Evolutionary conservation across 2,797 vertebrate species (phyloP).

Genomic region (Chloroceryle inda): DNA sequence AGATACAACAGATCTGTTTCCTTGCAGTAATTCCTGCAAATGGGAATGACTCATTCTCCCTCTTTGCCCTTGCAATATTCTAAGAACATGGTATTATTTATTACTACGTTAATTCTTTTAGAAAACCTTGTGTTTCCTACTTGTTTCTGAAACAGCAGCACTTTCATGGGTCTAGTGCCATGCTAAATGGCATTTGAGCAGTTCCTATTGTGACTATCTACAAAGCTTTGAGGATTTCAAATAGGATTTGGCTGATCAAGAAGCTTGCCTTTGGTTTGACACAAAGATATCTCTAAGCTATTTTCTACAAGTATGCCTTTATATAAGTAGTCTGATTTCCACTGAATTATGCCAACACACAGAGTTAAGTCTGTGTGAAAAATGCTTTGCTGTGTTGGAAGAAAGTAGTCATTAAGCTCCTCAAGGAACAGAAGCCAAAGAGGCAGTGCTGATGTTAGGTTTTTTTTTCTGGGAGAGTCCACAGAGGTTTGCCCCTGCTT

Average conservation of each 20-base stretch:
- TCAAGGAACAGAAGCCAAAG: background rate
- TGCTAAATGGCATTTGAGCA: background rate
- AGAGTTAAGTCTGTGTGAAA: background rate
- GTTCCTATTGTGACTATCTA: background rate
- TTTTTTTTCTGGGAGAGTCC: background rate
- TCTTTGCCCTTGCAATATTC: background rate
- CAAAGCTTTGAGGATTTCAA: background rate
- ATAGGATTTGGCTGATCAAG: background rate
- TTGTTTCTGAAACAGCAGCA: background rate
- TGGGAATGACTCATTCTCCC: background rate
- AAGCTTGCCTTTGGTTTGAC: background rate
- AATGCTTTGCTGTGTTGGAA: background rate
- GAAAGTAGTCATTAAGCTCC: background rate
- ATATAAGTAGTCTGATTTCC: background rate
- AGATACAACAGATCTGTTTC: background rate
- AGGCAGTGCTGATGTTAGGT: background rate
- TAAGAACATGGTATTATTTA: background rate
- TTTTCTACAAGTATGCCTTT: background rate
- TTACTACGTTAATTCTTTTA: background rate
- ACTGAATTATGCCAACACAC: background rate
- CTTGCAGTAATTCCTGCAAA: background rate
- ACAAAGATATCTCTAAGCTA: background rate
- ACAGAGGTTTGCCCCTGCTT: accelerated
- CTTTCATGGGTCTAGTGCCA: background rate
- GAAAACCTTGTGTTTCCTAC: background rate